Percentiles rank a stretch among this genome's conserved stretches.
phyloP scores from a whole-genome alignment of 2,113 vertebrate species.

The Procavia capensis region DNA sequence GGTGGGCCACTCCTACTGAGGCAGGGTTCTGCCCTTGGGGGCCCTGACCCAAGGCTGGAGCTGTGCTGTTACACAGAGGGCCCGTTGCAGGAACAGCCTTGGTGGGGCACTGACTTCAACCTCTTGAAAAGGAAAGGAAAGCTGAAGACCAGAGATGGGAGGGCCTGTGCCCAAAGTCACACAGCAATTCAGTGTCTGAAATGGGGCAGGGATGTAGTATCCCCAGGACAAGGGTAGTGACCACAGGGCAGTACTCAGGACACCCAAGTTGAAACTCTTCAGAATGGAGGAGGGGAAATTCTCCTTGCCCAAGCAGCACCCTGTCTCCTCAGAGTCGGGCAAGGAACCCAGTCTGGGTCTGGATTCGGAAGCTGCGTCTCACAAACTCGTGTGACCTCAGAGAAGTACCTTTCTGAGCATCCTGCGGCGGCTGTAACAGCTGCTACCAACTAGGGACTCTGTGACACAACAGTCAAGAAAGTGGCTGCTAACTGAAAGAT shows the following conservation, averaged over 20 bases:
- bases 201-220: no score
- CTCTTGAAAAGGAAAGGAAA: background rate
- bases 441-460: background rate
- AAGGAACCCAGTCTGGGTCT: background rate
- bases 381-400: no score
- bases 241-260: background rate
- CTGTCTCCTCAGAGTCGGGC: background rate
- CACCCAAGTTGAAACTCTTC: background rate
- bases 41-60: rapidly evolving
- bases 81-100: background rate
- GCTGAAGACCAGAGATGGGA: background rate
- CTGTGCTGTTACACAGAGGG: rapidly evolving
- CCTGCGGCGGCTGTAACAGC: background rate
- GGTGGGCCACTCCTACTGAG: background rate
- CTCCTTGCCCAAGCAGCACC: background rate
- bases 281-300: background rate
- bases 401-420: background rate
- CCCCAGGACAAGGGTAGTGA: background rate
- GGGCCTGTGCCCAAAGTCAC: rapidly evolving
- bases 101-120: rapidly evolving
- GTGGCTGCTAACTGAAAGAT: background rate
- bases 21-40: background rate
- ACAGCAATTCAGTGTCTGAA: rapidly evolving
- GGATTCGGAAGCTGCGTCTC: background rate
- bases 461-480: no score